phyloP scores from a whole-genome alignment of 53 echinoderm and acorn worm species.

The Stichopus horrens region DNA sequence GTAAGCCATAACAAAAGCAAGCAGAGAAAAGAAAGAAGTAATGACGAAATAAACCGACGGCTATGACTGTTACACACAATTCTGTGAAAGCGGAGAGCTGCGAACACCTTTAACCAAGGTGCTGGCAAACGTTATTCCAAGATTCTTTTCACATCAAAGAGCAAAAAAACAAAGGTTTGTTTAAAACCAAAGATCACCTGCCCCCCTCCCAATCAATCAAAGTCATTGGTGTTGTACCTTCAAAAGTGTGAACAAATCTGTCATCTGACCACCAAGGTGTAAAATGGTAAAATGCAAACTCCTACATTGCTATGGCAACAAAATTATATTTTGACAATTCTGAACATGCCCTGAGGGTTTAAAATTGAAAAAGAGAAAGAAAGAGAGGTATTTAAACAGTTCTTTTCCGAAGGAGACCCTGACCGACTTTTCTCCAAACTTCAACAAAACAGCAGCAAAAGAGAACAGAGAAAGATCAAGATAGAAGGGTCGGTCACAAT shows the following conservation, averaged over 20 bases:
- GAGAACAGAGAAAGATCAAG: background rate
- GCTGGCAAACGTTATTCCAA: no score
- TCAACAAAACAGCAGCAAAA: background rate
- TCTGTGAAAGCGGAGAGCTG: no score
- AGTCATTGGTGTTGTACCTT: background rate
- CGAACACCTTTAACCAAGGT: no score
- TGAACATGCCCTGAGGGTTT: background rate
- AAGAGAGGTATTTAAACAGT: background rate
- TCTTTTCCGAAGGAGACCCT: background rate
- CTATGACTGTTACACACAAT: no score
- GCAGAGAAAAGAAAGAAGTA: no score
- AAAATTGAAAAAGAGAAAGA: background rate
- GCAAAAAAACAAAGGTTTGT: no score
- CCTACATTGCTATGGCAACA: background rate
- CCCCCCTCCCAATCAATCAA: background rate
- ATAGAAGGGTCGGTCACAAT: background rate
- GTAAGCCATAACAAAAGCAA: no score
- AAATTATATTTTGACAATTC: background rate
- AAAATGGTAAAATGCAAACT: background rate
- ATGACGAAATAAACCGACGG: no score
- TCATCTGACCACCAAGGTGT: background rate
- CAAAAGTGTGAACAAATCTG: conserved; percentile 14
- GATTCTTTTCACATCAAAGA: no score
- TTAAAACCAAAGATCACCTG: background rate
- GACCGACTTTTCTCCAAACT: background rate